Evolutionary conservation across 2,888 invertebrate species (phyloP), one percentile per base, ranked within the genome.

Genomic region (Autographa gamma): DNA sequence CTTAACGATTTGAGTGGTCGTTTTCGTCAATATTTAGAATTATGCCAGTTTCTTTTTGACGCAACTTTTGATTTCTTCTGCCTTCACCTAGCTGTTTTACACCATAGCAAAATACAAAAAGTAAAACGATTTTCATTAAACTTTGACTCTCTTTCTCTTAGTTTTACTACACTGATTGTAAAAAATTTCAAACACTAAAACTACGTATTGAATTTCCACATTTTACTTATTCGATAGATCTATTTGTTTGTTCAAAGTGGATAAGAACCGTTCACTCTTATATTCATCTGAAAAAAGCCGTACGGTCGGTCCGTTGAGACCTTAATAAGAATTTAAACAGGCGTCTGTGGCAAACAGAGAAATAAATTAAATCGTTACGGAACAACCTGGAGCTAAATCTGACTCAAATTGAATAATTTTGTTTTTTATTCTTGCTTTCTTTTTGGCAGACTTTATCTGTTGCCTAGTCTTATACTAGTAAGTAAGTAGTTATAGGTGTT

Each of bases 201-300:
- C 34, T 18, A 31, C 6, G 43, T 13, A 62, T 16, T 59, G 32
- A 32, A 54, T 48, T 34, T 58, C 41, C 18, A 61, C 32, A 65
- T 71, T 72, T 71, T 71, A 77, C 69, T 70, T 66, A 60, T 60
- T 71, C 58, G 43, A 59, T 25, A 63, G 62, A 76, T 75, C 65
- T 76, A 76, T 80, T 82, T 80, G 74, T 80, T 83, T 84, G 82
- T 83, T 80, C 74, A 84, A 84, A 85, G 67, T 72, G 61, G 65
- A 31, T 65, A 77, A 60, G 38, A 78, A 77, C 70, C 66, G 63
- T 77, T 67, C 64, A 63, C 63, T 78, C 65, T 76, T 76, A 73
- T 74, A 74, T 79, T 78, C 63, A 76, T 76, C 9, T 62, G 18
- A 63, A 60, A 66, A 75, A 79, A 75, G 19, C 19, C 58, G 43